Base-by-base conservation (phyloP, 2,888 invertebrate species). In the Thymelicus lineola region DNA sequence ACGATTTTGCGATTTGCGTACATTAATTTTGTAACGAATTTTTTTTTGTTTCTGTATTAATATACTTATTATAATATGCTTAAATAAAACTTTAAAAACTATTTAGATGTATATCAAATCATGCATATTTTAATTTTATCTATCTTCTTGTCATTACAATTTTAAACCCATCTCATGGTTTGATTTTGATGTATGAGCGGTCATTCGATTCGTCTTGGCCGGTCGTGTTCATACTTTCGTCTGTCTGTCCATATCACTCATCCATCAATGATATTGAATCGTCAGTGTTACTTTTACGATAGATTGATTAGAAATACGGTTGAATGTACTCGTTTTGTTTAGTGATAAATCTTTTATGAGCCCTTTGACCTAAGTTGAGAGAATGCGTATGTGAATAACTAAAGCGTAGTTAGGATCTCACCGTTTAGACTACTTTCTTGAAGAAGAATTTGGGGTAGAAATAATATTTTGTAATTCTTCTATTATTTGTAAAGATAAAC, bases 151-250 rank as follows among this genome's bases (percentile, higher is more conserved):
- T 68, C 53, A 55, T 17, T 61, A 59, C 60, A 66, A 50, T 61
- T 67, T 65, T 55, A n/a, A 68, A 36, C 20, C 45, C 68, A 62
- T 62, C 53, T 61, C 68, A 68, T 42, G 62, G 36, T 55, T 57
- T 57, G 62, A 62, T 63, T 69, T 69, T 63, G 68, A 69, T 62
- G 62, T 58, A 69, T 69, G 62, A 58, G 38, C 36, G 17, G 38
- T 38, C 57, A 10, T 38, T 48, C 57, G 46, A 69, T 69, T 69
- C 62, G 62, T 62, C 35, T 68, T 38, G 68, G 46, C 38, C 45
- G 38, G 15, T 35, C 42, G 58, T 59, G 45, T 61, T 35, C 35
- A 28, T 46, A 68, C 36, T 45, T 62, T 36, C 62, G 62, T 57
- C 36, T 46, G 46, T 63, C 62, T 38, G n/a, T 62, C 57, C 48